These are phyloP conservation scores for Eristalinus aeneus DNA, from an alignment of 2,888 invertebrate genomes.

Conservation along the genomic window DNA sequence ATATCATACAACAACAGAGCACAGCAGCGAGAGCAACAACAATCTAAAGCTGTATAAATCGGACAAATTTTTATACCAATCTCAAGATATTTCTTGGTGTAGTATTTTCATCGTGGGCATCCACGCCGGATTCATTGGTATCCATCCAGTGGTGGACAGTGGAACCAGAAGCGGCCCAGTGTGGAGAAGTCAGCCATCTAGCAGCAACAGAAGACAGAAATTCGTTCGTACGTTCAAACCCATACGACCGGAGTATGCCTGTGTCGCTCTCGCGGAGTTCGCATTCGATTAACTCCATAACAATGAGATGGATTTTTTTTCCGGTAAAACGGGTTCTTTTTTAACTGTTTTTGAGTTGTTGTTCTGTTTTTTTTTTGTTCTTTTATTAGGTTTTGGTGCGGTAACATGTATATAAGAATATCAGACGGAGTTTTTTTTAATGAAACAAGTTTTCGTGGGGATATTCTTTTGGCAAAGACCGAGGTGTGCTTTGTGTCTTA, in stretches of 20 bases:
- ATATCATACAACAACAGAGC: conserved; percentile 35
- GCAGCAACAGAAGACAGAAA: conserved; percentile 54
- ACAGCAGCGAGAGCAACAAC: neutral
- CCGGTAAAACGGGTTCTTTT: conserved; percentile 69
- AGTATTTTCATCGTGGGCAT: conserved; percentile 61
- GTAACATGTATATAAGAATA: conserved; percentile 52
- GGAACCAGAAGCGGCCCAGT: conserved; percentile 26
- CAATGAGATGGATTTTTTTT: conserved; percentile 71
- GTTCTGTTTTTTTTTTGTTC: neutral
- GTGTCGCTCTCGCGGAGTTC: conserved; percentile 59
- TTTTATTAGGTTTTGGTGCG: conserved; percentile 62
- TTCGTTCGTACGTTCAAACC: conserved; percentile 37
- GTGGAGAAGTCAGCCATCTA: conserved; percentile 16
- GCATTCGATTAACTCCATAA: conserved; percentile 70
- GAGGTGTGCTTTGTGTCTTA: conserved; percentile 51
- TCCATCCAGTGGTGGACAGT: conserved; percentile 31
- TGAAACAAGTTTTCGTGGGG: conserved; percentile 54
- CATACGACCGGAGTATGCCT: conserved; percentile 12
- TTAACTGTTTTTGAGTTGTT: conserved; percentile 67
- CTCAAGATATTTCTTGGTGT: conserved; percentile 51
- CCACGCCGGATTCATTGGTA: conserved; percentile 38
- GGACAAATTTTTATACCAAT: conserved; percentile 69
- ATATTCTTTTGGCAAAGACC: conserved; percentile 40
- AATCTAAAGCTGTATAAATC: conserved; percentile 51
- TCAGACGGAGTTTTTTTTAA: conserved; percentile 50